Evolutionary conservation across 2,888 invertebrate genomes (phyloP).

Genomic region (Synanthedon tipuliformis): DNA sequence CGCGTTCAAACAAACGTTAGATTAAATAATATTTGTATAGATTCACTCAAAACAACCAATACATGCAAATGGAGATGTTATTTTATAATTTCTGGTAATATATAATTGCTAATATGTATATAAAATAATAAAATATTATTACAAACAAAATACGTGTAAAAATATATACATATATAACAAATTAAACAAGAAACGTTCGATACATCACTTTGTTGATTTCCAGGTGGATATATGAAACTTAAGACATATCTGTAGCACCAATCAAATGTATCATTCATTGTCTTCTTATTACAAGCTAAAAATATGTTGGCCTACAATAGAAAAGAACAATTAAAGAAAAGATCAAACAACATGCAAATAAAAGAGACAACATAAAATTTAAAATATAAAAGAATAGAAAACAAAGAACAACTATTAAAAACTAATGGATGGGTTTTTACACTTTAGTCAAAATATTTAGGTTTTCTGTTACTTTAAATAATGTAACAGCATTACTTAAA

Average conservation of each 20-base stretch:
- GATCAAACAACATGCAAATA: background rate
- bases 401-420: background rate
- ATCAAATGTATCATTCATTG: conserved; percentile 37
- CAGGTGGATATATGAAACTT: conserved; percentile 20
- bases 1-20: too few species aligned
- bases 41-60: too few species aligned
- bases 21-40: too few species aligned
- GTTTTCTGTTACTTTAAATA: too few species aligned
- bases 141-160: conserved; percentile 3
- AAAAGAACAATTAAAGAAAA: background rate
- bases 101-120: conserved; percentile 1
- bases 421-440: too few species aligned
- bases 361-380: background rate
- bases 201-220: conserved; percentile 37
- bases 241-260: conserved; percentile 34
- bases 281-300: conserved; percentile 11
- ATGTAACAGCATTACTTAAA: too few species aligned
- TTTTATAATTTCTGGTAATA: too few species aligned
- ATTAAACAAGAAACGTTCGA: conserved; percentile 12
- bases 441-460: too few species aligned
- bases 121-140: conserved; percentile 1
- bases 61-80: too few species aligned
- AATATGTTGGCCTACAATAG: conserved; percentile 5
- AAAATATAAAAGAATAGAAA: background rate
- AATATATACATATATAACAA: conserved; percentile 9